Percentiles rank a stretch among this genome's conserved stretches.
These are phyloP conservation scores for Drosophila sp. DNA, from an alignment of 1,140 invertebrate species.

Conservation along the genomic window DNA sequence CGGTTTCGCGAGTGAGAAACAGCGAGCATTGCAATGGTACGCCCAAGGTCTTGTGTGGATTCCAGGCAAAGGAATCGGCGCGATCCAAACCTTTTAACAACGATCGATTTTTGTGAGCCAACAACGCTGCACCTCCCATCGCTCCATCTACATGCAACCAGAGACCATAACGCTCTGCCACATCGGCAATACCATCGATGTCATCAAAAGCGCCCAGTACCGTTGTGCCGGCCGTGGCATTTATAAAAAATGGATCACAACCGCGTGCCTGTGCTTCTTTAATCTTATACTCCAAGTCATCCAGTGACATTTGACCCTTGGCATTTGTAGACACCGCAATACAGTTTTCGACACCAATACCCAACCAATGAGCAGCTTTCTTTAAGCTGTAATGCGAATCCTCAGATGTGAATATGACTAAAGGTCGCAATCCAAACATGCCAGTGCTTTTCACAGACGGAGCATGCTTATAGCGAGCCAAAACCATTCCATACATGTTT, in stretches of 20 bases:
- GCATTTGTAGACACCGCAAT: conserved; percentile 89
- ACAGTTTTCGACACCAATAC: conserved; percentile 91
- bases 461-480: conserved; percentile 90
- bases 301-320: conserved; percentile 88
- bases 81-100: conserved; percentile 68
- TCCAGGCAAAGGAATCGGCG: conserved; percentile 94
- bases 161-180: conserved; percentile 87
- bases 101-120: conserved; percentile 61
- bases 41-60: conserved; percentile 96
- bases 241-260: conserved; percentile 88
- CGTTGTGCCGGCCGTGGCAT: conserved; percentile 91
- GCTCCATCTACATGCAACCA: conserved; percentile 95
- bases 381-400: conserved; percentile 95
- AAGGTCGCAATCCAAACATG: conserved; percentile 86
- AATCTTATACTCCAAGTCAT: conserved; percentile 87
- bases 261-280: conserved; percentile 84
- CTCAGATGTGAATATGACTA: conserved; percentile 91
- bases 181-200: conserved; percentile 89
- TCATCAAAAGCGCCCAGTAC: conserved; percentile 95
- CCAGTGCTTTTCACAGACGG: conserved; percentile 91
- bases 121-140: conserved; percentile 90
- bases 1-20: conserved; percentile 89
- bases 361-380: conserved; percentile 92
- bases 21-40: conserved; percentile 94
- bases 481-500: conserved; percentile 92